Evolutionary conservation across 2,113 vertebrate genomes (phyloP).

Genomic region (Tetraodon nigroviridis): DNA sequence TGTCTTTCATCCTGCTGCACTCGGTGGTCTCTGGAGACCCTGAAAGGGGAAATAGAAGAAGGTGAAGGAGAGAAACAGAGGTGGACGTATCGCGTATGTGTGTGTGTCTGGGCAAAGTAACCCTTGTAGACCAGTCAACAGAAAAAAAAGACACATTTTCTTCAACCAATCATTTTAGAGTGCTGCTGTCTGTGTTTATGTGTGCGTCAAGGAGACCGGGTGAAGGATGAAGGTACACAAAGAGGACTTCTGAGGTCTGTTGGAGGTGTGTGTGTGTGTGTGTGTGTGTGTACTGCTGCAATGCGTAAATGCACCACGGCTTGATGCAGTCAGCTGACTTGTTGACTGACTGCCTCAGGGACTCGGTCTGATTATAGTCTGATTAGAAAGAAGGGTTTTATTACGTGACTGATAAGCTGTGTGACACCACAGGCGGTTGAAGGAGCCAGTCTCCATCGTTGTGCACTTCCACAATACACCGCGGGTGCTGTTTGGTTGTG

Average conservation of each 20-base stretch:
- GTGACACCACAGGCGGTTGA: too few species aligned
- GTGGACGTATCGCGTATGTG: conserved; percentile 18
- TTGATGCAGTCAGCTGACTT: conserved; percentile 35
- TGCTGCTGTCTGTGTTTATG: conserved; percentile 2
- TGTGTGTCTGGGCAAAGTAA: conserved; percentile 7
- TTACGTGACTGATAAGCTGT: background rate
- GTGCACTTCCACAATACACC: background rate
- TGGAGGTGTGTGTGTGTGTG: conserved; percentile 11
- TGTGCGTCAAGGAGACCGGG: conserved; percentile 5
- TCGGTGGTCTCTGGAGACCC: conserved; percentile 51
- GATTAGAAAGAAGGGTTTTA: background rate
- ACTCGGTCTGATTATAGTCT: conserved; percentile 5
- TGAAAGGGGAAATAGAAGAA: conserved; percentile 28
- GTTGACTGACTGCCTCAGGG: conserved; percentile 11
- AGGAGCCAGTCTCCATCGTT: background rate
- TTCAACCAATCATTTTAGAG: background rate
- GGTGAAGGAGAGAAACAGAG: conserved; percentile 8
- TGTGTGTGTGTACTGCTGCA: conserved; percentile 63
- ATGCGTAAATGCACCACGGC: conserved; percentile 68
- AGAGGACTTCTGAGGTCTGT: conserved; percentile 54
- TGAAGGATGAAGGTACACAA: conserved; percentile 4
- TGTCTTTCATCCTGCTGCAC: conserved; percentile 66
- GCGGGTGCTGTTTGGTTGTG: too few species aligned
- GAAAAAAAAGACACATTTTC: background rate
- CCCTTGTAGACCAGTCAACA: background rate